Percentiles rank a stretch among this genome's conserved stretches.
phyloP scores from a whole-genome alignment of 2,888 invertebrate genomes.

The Plutella xylostella region DNA sequence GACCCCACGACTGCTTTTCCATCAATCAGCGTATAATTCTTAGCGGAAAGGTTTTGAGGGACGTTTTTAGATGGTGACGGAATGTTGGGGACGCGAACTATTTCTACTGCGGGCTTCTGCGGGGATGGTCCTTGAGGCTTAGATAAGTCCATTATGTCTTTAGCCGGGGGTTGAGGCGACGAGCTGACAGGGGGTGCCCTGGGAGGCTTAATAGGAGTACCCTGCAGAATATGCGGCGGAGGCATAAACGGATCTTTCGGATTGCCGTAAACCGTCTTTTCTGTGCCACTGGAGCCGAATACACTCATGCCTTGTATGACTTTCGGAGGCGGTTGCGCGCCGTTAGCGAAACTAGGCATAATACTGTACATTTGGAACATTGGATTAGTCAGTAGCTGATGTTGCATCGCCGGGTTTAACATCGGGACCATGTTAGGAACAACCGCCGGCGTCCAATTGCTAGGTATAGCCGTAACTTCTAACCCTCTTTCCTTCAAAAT shows the following conservation, averaged over 20 bases:
- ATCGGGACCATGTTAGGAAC: constrained; percentile 24
- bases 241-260: constrained; percentile 76
- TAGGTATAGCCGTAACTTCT: constrained; percentile 77
- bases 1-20: constrained; percentile 67
- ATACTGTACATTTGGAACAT: constrained; percentile 55
- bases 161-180: constrained; percentile 41
- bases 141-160: constrained; percentile 75
- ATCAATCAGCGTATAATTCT: constrained; percentile 52
- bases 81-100: constrained; percentile 59
- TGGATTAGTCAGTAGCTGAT: constrained; percentile 61
- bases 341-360: constrained; percentile 36
- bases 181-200: constrained; percentile 20
- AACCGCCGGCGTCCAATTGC: neutral
- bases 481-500: constrained; percentile 80
- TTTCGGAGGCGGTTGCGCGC: constrained; percentile 57
- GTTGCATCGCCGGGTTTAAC: constrained; percentile 48
- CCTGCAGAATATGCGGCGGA: constrained; percentile 61
- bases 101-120: constrained; percentile 64
- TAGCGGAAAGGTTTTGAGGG: constrained; percentile 55
- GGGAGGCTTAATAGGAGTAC: constrained; percentile 41
- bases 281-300: constrained; percentile 66
- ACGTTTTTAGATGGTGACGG: constrained; percentile 48
- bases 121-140: constrained; percentile 32
- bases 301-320: constrained; percentile 75
- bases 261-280: constrained; percentile 78